phyloP scores from a whole-genome alignment of 2,888 invertebrate species.

The Opisthograptis luteolata region DNA sequence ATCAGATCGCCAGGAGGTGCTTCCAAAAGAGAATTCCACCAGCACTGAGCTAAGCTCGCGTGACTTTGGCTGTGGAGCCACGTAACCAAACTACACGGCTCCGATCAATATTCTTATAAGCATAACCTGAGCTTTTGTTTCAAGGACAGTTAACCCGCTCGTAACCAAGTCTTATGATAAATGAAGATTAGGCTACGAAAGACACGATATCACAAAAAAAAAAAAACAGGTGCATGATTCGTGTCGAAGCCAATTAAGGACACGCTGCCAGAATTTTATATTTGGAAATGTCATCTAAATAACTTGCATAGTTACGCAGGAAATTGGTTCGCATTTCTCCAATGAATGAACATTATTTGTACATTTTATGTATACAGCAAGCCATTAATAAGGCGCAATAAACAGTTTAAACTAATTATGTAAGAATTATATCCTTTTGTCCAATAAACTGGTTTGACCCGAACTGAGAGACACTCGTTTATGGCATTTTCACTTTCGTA shows the following conservation, averaged over 20 bases:
- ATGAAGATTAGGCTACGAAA: slow-evolving; percentile 10
- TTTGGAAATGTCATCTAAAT: slow-evolving; percentile 7
- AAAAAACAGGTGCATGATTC: slow-evolving; percentile 15
- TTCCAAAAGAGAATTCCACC: slow-evolving; percentile 54
- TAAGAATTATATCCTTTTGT: slow-evolving; percentile 31
- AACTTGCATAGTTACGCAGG: slow-evolving; percentile 3
- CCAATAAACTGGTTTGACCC: slow-evolving; percentile 37
- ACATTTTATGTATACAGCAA: slow-evolving; percentile 15
- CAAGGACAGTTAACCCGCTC: slow-evolving; percentile 48
- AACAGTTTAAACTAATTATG: slow-evolving; percentile 33
- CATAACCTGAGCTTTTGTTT: slow-evolving; percentile 50
- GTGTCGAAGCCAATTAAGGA: slow-evolving; percentile 12
- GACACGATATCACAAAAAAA: slow-evolving; percentile 15
- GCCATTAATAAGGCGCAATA: slow-evolving; percentile 24
- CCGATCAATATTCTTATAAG: slow-evolving; percentile 60
- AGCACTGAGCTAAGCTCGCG: slow-evolving; percentile 61
- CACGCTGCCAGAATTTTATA: slow-evolving; percentile 5
- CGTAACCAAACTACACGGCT: slow-evolving; percentile 52
- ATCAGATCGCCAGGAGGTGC: slow-evolving; percentile 44
- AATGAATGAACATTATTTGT: slow-evolving; percentile 22
- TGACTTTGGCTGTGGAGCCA: slow-evolving; percentile 57
- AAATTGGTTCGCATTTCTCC: slow-evolving; percentile 14
- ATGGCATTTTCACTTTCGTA: slow-evolving; percentile 32
- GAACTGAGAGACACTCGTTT: slow-evolving; percentile 29
- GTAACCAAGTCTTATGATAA: slow-evolving; percentile 16